phyloP scores from a whole-genome alignment of 2,888 invertebrate species.

The Alentia gelatinosa region DNA sequence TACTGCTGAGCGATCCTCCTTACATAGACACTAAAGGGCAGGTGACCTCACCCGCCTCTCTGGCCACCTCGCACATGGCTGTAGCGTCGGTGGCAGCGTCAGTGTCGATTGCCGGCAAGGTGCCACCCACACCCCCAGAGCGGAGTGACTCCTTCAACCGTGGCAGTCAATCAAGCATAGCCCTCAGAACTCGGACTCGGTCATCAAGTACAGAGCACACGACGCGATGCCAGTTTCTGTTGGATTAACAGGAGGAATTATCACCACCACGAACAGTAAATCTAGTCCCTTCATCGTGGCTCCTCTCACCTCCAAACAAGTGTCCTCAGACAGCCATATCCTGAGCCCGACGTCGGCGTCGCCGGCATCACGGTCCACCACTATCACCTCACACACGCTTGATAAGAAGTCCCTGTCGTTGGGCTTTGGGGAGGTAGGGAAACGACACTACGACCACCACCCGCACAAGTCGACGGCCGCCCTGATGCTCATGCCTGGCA shows the following conservation, averaged over 20 bases:
- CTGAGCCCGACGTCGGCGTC: not conserved
- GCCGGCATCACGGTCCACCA: not conserved
- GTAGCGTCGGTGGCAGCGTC: not conserved
- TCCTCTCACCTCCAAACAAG: not conserved
- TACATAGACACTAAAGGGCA: not conserved
- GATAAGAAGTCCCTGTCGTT: not conserved
- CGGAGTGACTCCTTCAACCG: conserved; percentile 63
- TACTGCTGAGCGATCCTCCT: not conserved
- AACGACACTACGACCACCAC: not conserved
- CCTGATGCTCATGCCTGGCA: conserved; percentile 42
- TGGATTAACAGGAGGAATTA: not conserved
- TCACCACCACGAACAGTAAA: conserved; percentile 10
- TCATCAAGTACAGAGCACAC: conserved; percentile 62
- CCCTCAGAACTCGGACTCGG: conserved; percentile 73
- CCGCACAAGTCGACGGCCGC: not conserved
- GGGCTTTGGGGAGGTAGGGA: not conserved
- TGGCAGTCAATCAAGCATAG: conserved; percentile 66
- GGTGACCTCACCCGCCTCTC: not conserved
- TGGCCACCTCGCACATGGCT: not conserved
- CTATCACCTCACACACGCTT: not conserved
- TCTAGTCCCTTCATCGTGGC: not conserved
- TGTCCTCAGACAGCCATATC: not conserved
- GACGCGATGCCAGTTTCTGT: too few species aligned
- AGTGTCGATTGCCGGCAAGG: not conserved
- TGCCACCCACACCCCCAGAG: conserved; percentile 62